Evolutionary conservation across 2,888 invertebrate genomes (phyloP), one percentile per base, ranked within the genome.

Genomic region (Philopedon plagiatum): DNA sequence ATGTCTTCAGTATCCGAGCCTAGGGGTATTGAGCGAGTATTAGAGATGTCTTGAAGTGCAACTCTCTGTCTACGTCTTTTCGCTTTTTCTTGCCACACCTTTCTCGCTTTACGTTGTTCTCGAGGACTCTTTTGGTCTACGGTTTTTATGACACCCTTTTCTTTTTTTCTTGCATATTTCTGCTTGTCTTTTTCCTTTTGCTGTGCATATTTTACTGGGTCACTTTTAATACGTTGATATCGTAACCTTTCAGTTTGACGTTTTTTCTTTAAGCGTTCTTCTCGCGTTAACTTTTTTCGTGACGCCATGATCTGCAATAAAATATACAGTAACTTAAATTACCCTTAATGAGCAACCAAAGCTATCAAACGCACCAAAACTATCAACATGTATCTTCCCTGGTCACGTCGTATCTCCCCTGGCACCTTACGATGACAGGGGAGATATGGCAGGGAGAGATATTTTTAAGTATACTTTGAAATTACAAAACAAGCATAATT

Each of bases 241-340:
- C 63, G 37, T 34, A 51, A 23, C 39, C 46, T 64, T 23, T 54
- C 64, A 4, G 51, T 37, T 19, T 34, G n/a, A 51, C 34, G 49
- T 29, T 64, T 64, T n/a, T 64, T 64, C 37, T 51, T 3, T n/a
- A 71, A 60, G 11, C 69, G 73, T 68, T 74, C 78, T 15, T 69
- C 9, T 4, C 34, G 34, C 11, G 34, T 34, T 34, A 34, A 34
- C 9, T 34, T 34, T 34, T 34, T 34, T 3, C 9, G 5, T 8
- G 34, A 11, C 9, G 34, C 7, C 34, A 34, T 4, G 9, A 34
- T 34, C 34, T 34, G 34, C 11, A 34, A 34, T n/a, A n/a, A n/a
- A n/a, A n/a, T n/a, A n/a, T n/a, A n/a, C n/a, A n/a, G n/a, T n/a
- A n/a, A n/a, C n/a, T n/a, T n/a, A n/a, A n/a, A n/a, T n/a, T n/a